Evolutionary conservation across 1,140 invertebrate species (phyloP), one percentile per base, ranked within the genome.

Genomic region (Drosophila prosaltans): DNA sequence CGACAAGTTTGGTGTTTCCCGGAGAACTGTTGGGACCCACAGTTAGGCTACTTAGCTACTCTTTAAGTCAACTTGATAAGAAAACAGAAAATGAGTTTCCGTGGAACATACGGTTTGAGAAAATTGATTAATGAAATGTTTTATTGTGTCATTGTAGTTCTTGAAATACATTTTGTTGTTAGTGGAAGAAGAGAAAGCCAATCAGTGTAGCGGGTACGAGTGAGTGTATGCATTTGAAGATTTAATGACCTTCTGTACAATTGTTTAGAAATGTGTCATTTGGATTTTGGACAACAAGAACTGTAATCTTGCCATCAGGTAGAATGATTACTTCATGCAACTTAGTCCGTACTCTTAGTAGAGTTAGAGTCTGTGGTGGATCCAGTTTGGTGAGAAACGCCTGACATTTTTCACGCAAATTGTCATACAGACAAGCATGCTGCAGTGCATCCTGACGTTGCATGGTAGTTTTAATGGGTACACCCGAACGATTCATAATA

Each of bases 301-400:
- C 65, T 1, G 91, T 91, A n/a, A 92, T 89, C 60, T 92, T 92
- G 11, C 39, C 81, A 82, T 92, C 91, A 5, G 91, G 89, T 1
- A 83, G 71, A 4, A 92, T 90, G 1, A 92, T 69, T 0, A 90
- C 80, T 26, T 92, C 91, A 30, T 92, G 76, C 1, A 62, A 30
- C 55, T 57, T 92, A 26, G 91, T 92, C 6, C 91, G 89, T 0
- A 92, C 74, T 3, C 91, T 77, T n/a, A 92, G 24, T 51, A 90
- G 72, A 5, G 65, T 60, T 9, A 92, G 45, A 5, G 68, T 59
- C 32, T 91, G 77, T 0, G 71, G 58, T 1, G 85, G 77, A 5
- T 92, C 85, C 58, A 92, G 65, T 62, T 90, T 81, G 8, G 71
- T 58, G 1, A 92, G 61, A 39, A 80, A 78, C 7, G 76, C 80